Base-by-base conservation (phyloP, 1,140 invertebrate genomes). In the Linepithema humile region DNA sequence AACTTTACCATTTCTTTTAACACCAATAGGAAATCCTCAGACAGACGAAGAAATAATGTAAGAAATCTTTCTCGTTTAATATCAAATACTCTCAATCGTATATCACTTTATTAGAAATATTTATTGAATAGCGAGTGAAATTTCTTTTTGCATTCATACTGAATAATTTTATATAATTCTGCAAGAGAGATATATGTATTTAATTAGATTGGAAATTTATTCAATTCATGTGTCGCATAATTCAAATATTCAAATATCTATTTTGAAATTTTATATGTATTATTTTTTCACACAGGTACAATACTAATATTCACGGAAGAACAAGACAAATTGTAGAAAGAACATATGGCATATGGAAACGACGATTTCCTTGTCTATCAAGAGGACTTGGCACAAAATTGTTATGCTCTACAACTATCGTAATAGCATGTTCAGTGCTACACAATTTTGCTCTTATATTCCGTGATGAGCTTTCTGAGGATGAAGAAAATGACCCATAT, bases 281-380 rank as follows among this genome's bases (percentile, higher is more conserved):
- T 65, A 2, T 55, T 78, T n/a, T 48, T 3, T 65, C 90, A 55
- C 89, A 91, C 50, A 87, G 83, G 0, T 92, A 91, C 59, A 94
- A 93, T 83, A 74, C 89, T 84, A 17, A 89, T 80, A 88, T 91
- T 9, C 93, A 94, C 57, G 91, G 90, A 2, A 84, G 85, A 62
- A 93, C 92, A n/a, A 80, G 93, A 83, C 92, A 90, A 84, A 59
- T 85, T 2, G 88, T 94, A 10, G 93, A 94, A 75, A 65, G 93
- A 29, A 85, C 77, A 3, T 93, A 90, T 86, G 93, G 93, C 4
- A 78, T 91, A 0, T 93, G 88, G 91, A 94, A 94, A 75, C 78
- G 90, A 69, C 50, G 91, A n/a, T 94, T 94, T 84, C 85, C 90
- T 10, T 88, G 86, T 20, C 74, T 92, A n/a, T 59, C 82, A 15